These are phyloP conservation scores for Pipa parva DNA, from an alignment of 2,113 vertebrate genomes.

Conservation along the genomic window DNA sequence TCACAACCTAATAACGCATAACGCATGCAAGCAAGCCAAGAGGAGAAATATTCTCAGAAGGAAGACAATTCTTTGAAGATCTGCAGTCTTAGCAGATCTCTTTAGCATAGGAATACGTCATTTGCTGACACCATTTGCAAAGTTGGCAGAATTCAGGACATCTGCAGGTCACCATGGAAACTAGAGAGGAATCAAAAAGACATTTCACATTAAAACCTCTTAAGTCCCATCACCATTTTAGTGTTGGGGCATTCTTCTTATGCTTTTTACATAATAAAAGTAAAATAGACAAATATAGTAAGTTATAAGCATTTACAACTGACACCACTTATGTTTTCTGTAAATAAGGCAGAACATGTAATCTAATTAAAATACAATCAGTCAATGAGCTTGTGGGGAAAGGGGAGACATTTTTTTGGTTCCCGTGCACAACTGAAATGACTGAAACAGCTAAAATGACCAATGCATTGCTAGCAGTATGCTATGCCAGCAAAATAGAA, in stretches of 20 bases:
- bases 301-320: no score
- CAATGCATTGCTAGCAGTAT: no score
- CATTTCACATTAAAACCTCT: background rate
- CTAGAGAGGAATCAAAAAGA: slow-evolving; percentile 5
- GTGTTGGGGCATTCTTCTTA: background rate
- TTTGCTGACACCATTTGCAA: slow-evolving; percentile 21
- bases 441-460: no score
- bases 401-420: no score
- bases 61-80: slow-evolving; percentile 14
- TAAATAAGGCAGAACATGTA: no score
- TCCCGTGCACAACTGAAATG: no score
- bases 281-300: no score
- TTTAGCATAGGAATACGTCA: slow-evolving; percentile 9
- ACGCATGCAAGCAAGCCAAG: slow-evolving; percentile 3
- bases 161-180: slow-evolving; percentile 28
- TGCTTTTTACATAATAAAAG: background rate
- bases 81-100: background rate
- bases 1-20: background rate
- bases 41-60: slow-evolving; percentile 7
- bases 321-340: no score
- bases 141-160: slow-evolving; percentile 21
- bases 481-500: no score
- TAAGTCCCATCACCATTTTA: background rate
- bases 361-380: no score
- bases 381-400: no score